Evolutionary conservation across 2,797 vertebrate species (phyloP).

Genomic region (Helarctos malayanus): DNA sequence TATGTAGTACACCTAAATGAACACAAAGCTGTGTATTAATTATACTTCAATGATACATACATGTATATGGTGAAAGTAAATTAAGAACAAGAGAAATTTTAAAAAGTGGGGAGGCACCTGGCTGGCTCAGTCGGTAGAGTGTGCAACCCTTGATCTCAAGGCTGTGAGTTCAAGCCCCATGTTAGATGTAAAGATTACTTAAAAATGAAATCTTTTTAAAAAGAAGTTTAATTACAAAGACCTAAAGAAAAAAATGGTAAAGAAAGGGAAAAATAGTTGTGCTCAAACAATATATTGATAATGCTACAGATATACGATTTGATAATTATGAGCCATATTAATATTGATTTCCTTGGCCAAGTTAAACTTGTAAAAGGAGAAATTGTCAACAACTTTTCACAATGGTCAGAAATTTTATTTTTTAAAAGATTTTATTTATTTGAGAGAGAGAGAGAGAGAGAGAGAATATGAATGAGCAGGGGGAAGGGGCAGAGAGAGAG

Average conservation of each 20-base stretch:
- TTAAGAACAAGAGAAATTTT: neutral
- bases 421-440: neutral
- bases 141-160: neutral
- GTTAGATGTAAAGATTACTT: neutral
- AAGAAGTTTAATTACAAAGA: neutral
- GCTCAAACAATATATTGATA: neutral
- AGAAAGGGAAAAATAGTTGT: neutral
- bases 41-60: neutral
- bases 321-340: neutral
- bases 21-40: neutral
- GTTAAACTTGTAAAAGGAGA: neutral
- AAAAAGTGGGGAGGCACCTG: neutral
- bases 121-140: neutral
- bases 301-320: neutral
- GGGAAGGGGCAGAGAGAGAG: no score
- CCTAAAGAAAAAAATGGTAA: neutral
- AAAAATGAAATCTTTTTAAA: neutral
- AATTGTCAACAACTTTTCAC: neutral
- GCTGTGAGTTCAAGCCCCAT: neutral
- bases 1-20: neutral
- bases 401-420: neutral
- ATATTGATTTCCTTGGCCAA: conserved; percentile 7
- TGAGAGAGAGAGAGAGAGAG: no score
- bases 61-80: neutral
- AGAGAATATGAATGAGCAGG: no score